Conservation (phyloP, 2,888 invertebrate species). For the Zygothrica quintamaculata region DNA sequence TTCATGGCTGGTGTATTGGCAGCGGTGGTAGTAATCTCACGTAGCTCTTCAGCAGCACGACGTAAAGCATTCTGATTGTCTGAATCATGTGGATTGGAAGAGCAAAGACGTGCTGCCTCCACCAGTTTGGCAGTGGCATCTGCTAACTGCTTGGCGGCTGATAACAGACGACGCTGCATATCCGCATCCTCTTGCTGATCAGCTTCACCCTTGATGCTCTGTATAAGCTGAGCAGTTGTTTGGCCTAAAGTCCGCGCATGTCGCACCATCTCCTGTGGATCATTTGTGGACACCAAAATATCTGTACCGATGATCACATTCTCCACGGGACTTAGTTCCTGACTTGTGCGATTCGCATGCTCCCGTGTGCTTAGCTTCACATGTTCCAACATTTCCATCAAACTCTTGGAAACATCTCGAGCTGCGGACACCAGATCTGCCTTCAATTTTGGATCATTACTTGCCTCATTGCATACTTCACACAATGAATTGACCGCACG, state of each 20-base stretch:
- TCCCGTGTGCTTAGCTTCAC: slow-evolving; percentile 90
- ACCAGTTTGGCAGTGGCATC: slow-evolving; percentile 99
- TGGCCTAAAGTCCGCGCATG: slow-evolving; percentile 96
- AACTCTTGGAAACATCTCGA: slow-evolving; percentile 92
- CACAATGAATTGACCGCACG: slow-evolving; percentile 95
- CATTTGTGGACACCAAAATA: slow-evolving; percentile 92
- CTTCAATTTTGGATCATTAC: slow-evolving; percentile 88
- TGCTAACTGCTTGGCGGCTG: slow-evolving; percentile 97
- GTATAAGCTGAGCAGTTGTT: slow-evolving; percentile 96
- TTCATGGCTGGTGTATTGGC: slow-evolving; percentile 90
- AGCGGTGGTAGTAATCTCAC: slow-evolving; percentile 94
- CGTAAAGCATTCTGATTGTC: slow-evolving; percentile 93
- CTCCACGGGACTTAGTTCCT: slow-evolving; percentile 93
- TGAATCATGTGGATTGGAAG: slow-evolving; percentile 92
- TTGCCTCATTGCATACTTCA: slow-evolving; percentile 90
- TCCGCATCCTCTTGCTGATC: slow-evolving; percentile 94
- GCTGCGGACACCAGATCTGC: slow-evolving; percentile 94
- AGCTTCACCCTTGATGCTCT: slow-evolving; percentile 97
- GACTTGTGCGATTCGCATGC: slow-evolving; percentile 87
- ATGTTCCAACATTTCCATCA: slow-evolving; percentile 95
- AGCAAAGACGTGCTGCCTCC: slow-evolving; percentile 97
- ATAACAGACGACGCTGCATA: slow-evolving; percentile 93
- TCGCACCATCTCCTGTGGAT: slow-evolving; percentile 96
- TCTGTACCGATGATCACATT: slow-evolving; percentile 95
- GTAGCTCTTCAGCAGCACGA: slow-evolving; percentile 96